These are phyloP conservation scores for Diorhabda elongata DNA, from an alignment of 1,140 invertebrate species.

Conservation along the genomic window DNA sequence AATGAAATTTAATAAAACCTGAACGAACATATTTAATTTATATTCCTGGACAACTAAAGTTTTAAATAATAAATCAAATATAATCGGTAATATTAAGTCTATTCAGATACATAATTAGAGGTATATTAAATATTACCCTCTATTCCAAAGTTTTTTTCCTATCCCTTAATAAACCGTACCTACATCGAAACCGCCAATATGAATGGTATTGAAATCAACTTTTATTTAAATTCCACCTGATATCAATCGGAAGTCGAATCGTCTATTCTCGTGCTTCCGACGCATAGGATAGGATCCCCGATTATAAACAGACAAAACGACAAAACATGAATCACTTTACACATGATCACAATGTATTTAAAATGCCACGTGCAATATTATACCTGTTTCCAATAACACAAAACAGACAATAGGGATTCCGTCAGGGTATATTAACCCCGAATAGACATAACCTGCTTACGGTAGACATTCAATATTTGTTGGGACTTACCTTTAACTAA, in stretches of 20 bases:
- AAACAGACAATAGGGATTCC: conserved; percentile 8
- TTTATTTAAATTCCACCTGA: neutral
- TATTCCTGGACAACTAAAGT: too few relatives aligned
- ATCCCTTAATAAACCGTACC: too few relatives aligned
- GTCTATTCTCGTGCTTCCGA: conserved; percentile 8
- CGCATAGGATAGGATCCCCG: conserved; percentile 21
- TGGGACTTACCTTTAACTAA: conserved; percentile 6
- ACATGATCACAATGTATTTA: conserved; percentile 1
- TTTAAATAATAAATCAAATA: too few relatives aligned
- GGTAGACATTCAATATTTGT: conserved; percentile 2
- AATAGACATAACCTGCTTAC: conserved; percentile 13
- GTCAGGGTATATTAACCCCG: conserved; percentile 7
- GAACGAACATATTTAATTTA: too few relatives aligned
- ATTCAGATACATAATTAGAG: too few relatives aligned
- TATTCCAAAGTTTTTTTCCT: too few relatives aligned
- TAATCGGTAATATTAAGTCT: too few relatives aligned
- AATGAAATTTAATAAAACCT: too few relatives aligned
- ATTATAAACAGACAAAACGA: conserved; percentile 10
- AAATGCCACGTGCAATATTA: conserved; percentile 8
- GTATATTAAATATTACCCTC: too few relatives aligned
- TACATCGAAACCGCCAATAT: too few relatives aligned
- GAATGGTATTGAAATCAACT: too few relatives aligned
- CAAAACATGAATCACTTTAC: conserved; percentile 10
- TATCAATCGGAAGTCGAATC: neutral
- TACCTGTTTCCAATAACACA: neutral